Evolutionary conservation across 1,140 invertebrate species (phyloP).

Genomic region (Euwallacea similis): DNA sequence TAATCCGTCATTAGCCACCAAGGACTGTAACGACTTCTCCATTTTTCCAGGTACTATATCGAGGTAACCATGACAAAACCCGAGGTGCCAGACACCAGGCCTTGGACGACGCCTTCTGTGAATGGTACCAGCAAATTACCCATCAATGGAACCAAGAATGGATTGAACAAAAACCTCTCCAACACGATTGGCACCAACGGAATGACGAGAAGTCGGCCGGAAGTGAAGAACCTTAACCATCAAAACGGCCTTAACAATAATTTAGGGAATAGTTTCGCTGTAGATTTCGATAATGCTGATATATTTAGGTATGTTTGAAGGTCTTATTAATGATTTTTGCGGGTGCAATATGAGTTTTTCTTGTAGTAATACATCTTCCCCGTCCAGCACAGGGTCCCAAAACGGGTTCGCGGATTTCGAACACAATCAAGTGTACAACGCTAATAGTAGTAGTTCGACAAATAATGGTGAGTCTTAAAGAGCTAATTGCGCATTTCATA

Average conservation of each 20-base stretch:
- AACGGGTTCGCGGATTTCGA: conserved; percentile 72
- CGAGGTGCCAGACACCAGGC: conserved; percentile 39
- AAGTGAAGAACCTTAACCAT: conserved; percentile 34
- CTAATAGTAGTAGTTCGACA: conserved; percentile 17
- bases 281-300: conserved; percentile 65
- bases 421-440: conserved; percentile 67
- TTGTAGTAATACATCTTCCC: conserved; percentile 20
- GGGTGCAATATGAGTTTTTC: neutral
- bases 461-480: conserved; percentile 36
- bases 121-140: conserved; percentile 17
- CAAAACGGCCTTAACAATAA: conserved; percentile 36
- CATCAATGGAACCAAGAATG: conserved; percentile 18
- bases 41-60: conserved; percentile 61
- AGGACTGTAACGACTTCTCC: neutral
- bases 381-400: conserved; percentile 42
- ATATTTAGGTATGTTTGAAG: conserved; percentile 54
- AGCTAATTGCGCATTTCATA: neutral
- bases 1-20: no score
- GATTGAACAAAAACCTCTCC: conserved; percentile 14
- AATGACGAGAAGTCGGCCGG: conserved; percentile 38
- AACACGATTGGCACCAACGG: conserved; percentile 23
- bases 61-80: conserved; percentile 55
- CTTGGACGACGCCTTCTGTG: conserved; percentile 9
- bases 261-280: conserved; percentile 57
- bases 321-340: neutral